Evolutionary conservation across 2,797 vertebrate species (phyloP).

Genomic region (Sebastolobus alascanus): DNA sequence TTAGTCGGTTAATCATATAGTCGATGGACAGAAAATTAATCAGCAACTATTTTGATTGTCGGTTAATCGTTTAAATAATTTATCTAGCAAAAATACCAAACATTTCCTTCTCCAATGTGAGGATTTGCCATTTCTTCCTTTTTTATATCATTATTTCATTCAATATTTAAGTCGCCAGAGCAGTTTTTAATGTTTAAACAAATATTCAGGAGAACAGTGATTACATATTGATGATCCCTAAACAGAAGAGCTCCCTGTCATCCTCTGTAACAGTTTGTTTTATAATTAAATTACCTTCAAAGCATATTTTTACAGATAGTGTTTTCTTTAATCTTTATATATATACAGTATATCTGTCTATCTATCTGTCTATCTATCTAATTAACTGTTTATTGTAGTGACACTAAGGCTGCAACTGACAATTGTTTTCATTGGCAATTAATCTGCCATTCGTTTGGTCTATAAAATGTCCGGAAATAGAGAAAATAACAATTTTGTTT

Average conservation of each 20-base stretch:
- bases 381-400: background rate
- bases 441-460: background rate
- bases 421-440: background rate
- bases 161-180: slow-evolving; percentile 8
- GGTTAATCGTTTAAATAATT: background rate
- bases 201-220: background rate
- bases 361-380: too few species aligned
- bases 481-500: background rate
- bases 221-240: background rate
- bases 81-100: background rate
- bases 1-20: background rate
- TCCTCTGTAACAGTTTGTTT: too few species aligned
- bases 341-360: too few species aligned
- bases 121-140: background rate
- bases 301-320: background rate
- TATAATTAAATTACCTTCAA: background rate
- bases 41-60: background rate
- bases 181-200: slow-evolving; percentile 9
- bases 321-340: too few species aligned
- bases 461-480: background rate
- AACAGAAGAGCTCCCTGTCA: too few species aligned
- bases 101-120: background rate
- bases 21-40: background rate
- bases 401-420: background rate
- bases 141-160: background rate